Evolutionary conservation across 2,888 invertebrate genomes (phyloP).

Genomic region (Tipula unca): DNA sequence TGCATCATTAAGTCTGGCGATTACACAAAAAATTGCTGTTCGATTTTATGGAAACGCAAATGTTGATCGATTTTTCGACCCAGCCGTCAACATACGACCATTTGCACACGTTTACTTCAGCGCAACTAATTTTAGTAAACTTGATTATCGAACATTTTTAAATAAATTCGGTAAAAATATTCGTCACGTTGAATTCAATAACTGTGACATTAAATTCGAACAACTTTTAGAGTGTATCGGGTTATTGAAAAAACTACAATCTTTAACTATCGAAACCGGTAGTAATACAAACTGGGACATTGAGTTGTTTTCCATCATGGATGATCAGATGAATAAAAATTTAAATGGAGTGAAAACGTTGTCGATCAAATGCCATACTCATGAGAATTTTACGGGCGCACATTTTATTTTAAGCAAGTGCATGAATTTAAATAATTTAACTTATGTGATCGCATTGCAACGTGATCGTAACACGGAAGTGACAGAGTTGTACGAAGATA

Average conservation of each 20-base stretch:
- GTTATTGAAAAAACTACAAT: not conserved
- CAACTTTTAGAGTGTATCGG: not conserved
- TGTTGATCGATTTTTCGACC: not conserved
- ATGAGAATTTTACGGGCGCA: not conserved
- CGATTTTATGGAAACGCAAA: not conserved
- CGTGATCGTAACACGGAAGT: not conserved
- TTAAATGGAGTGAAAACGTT: not conserved
- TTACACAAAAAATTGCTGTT: not conserved
- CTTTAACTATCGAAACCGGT: not conserved
- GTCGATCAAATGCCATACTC: not conserved
- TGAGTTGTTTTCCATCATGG: not conserved
- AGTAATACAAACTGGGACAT: not conserved
- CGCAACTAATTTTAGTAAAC: not conserved
- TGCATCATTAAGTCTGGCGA: not conserved
- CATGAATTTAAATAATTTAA: not conserved
- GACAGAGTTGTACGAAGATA: not conserved
- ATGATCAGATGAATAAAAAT: not conserved
- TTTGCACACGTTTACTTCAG: not conserved
- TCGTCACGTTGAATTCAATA: not conserved
- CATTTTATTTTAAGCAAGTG: not conserved
- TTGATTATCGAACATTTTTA: not conserved
- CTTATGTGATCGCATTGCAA: not conserved
- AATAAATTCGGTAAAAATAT: not conserved
- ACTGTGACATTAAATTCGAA: not conserved
- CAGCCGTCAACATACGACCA: not conserved